These are phyloP conservation scores for Erythrolamprus reginae DNA, from an alignment of 2,113 vertebrate species.

Conservation along the genomic window DNA sequence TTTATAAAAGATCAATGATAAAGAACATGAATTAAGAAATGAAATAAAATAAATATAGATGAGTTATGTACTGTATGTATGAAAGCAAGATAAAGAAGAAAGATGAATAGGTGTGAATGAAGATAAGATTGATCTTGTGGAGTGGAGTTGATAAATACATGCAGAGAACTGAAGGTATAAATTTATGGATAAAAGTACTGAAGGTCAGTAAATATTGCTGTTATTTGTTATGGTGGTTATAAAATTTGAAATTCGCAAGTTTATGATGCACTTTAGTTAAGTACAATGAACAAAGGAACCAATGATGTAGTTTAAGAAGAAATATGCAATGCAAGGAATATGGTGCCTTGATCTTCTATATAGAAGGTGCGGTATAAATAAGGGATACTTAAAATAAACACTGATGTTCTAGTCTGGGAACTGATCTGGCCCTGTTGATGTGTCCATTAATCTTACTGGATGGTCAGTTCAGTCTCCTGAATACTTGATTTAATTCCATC, in stretches of 20 bases:
- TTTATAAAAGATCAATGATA: background rate
- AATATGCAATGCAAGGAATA: background rate
- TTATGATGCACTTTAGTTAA: too few relatives aligned
- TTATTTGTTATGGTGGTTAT: background rate
- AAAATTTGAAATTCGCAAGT: background rate
- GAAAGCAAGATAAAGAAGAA: background rate
- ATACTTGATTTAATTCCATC: background rate
- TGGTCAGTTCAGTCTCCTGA: background rate
- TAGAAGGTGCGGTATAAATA: background rate
- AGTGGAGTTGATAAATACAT: background rate
- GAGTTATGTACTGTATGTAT: background rate
- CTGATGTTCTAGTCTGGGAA: background rate
- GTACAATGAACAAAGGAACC: too few relatives aligned
- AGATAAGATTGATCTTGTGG: background rate
- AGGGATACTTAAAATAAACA: background rate
- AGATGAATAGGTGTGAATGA: background rate
- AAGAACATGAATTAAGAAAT: background rate
- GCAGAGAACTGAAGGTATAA: background rate
- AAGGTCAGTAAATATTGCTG: background rate
- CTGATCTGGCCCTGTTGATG: background rate
- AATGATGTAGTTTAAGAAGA: too few relatives aligned
- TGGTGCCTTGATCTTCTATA: background rate
- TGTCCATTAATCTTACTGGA: background rate
- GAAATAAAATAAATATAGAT: background rate
- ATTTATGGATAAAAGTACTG: background rate